A percentile compares a stretch with the other conserved stretches of the same genome.
Conservation (phyloP, 92 coral and sea anemone genomes). For the Epizoanthus stellaris region DNA sequence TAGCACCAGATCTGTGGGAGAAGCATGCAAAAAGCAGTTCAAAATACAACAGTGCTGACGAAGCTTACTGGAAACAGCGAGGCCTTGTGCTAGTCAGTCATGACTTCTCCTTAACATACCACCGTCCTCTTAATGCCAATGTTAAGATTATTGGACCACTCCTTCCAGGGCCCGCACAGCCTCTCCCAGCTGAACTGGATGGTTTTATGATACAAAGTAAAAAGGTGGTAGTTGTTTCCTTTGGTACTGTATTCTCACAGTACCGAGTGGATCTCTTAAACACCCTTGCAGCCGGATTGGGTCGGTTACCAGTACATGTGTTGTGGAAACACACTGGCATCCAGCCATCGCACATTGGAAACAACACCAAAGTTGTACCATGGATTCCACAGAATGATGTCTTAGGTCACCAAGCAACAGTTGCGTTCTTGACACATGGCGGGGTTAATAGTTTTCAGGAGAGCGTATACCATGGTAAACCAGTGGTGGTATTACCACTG, state of each 20-base stretch:
- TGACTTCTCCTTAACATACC: conserved; percentile 46
- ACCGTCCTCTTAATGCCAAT: conserved; percentile 49
- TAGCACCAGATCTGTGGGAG: conserved; percentile 41
- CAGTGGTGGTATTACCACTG: conserved; percentile 47
- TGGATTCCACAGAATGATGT: conserved; percentile 58
- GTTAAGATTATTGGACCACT: conserved; percentile 53
- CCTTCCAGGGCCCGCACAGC: conserved; percentile 37
- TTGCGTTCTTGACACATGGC: conserved; percentile 47
- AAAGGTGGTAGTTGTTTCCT: conserved; percentile 46
- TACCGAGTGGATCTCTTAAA: conserved; percentile 22
- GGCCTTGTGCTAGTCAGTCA: conserved; percentile 40
- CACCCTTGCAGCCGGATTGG: conserved; percentile 44
- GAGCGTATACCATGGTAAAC: conserved; percentile 50
- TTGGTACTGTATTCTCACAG: conserved; percentile 49
- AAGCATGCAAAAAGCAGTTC: conserved; percentile 42
- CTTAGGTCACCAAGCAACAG: conserved; percentile 47
- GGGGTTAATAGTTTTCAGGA: conserved; percentile 53
- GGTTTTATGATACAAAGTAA: conserved; percentile 40
- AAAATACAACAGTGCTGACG: conserved; percentile 30
- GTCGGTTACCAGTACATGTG: conserved; percentile 43
- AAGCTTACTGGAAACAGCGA: conserved; percentile 48
- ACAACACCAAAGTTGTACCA: conserved; percentile 44
- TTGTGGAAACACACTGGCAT: conserved; percentile 51
- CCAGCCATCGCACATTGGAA: conserved; percentile 12
- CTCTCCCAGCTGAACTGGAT: conserved; percentile 44